Evolutionary conservation across 2,888 invertebrate species (phyloP).

Genomic region (Holacanthella duospinosa): DNA sequence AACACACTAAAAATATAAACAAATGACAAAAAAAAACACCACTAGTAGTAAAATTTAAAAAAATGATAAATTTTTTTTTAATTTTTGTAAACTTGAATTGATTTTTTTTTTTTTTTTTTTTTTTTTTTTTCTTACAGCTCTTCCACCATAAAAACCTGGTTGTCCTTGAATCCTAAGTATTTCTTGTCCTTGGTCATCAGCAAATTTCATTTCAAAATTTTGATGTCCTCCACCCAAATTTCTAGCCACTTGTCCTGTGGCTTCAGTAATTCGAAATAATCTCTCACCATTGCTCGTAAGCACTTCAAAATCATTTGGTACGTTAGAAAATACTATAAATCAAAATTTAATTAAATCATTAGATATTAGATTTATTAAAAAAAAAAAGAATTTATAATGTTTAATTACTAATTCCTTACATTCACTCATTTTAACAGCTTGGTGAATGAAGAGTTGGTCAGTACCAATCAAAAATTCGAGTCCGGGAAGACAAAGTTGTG

Average conservation of each 20-base stretch:
- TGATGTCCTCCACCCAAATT: conserved; percentile 9
- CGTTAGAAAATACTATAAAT: conserved; percentile 5
- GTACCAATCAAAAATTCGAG: conserved; percentile 7
- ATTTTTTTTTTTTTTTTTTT: too few species aligned
- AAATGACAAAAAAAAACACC: not conserved
- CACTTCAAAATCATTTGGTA: conserved; percentile 5
- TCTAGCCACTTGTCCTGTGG: conserved; percentile 5
- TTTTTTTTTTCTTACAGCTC: not conserved
- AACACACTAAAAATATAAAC: not conserved
- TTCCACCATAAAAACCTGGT: conserved; percentile 9
- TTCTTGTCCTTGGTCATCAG: not conserved
- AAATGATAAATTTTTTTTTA: not conserved
- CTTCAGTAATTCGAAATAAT: conserved; percentile 1
- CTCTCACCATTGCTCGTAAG: not conserved
- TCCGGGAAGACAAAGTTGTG: conserved; percentile 6
- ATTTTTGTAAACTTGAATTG: too few species aligned
- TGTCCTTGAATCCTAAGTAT: not conserved
- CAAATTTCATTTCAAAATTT: conserved; percentile 11
- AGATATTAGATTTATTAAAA: not conserved
- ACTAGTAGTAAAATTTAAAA: not conserved
- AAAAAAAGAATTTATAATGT: not conserved
- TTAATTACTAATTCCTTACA: not conserved
- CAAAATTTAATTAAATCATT: not conserved
- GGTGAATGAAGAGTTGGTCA: conserved; percentile 8
- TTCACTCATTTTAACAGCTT: conserved; percentile 7